phyloP scores from a whole-genome alignment of 2,888 invertebrate genomes.

The Ochropleura plecta region DNA sequence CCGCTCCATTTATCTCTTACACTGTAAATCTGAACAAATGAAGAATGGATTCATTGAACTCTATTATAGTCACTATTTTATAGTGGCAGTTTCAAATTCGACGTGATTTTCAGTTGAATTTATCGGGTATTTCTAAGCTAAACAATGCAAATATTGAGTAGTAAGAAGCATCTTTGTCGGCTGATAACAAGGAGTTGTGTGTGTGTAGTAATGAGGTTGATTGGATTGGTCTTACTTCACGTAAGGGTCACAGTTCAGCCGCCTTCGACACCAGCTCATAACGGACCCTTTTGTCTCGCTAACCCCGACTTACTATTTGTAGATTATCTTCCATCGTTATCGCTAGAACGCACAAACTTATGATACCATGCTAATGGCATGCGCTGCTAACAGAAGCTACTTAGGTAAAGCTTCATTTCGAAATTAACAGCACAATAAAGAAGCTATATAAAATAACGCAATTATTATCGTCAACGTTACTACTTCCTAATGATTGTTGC shows the following conservation, averaged over 20 bases:
- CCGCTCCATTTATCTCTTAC: slow-evolving; percentile 77
- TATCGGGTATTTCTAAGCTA: slow-evolving; percentile 17
- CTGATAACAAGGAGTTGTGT: slow-evolving; percentile 62
- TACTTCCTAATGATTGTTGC: slow-evolving; percentile 61
- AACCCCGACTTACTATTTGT: slow-evolving; percentile 39
- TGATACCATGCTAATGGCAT: slow-evolving; percentile 62
- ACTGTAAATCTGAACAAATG: slow-evolving; percentile 73
- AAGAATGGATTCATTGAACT: slow-evolving; percentile 73
- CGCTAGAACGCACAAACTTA: slow-evolving; percentile 44
- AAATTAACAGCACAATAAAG: slow-evolving; percentile 25
- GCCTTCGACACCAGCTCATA: slow-evolving; percentile 68
- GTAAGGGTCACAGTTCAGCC: slow-evolving; percentile 74
- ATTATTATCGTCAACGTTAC: slow-evolving; percentile 57
- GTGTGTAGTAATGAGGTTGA: slow-evolving; percentile 73
- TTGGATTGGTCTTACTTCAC: slow-evolving; percentile 75
- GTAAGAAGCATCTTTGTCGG: slow-evolving; percentile 65
- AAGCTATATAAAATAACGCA: slow-evolving; percentile 39
- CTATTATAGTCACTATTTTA: slow-evolving; percentile 61
- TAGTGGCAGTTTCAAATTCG: slow-evolving; percentile 41
- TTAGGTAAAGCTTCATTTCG: slow-evolving; percentile 31
- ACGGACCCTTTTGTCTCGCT: slow-evolving; percentile 58
- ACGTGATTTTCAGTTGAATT: slow-evolving; percentile 41
- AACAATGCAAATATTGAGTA: slow-evolving; percentile 19
- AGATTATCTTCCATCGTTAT: slow-evolving; percentile 56
- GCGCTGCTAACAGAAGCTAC: slow-evolving; percentile 39